phyloP scores from a whole-genome alignment of 2,888 invertebrate genomes.

The Volucella inanis region DNA sequence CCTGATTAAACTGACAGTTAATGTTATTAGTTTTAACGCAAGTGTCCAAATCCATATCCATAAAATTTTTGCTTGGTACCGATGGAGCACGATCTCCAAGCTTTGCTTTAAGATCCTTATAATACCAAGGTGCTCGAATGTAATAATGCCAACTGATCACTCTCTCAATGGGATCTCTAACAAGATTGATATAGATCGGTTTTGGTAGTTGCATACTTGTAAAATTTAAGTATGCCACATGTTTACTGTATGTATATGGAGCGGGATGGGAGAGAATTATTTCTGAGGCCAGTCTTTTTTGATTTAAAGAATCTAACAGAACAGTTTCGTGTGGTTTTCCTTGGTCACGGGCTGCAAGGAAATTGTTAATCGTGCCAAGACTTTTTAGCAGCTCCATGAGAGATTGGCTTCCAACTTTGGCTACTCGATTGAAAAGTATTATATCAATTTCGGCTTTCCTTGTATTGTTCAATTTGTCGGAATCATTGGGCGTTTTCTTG shows the following conservation, averaged over 20 bases:
- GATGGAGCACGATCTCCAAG: slow-evolving; percentile 85
- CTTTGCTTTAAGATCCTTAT: slow-evolving; percentile 84
- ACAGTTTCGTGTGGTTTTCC: slow-evolving; percentile 93
- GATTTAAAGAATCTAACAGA: slow-evolving; percentile 89
- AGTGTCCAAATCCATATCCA: slow-evolving; percentile 94
- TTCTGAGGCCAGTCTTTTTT: slow-evolving; percentile 88
- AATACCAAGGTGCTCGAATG: slow-evolving; percentile 94
- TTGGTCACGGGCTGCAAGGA: slow-evolving; percentile 86
- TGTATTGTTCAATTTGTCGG: slow-evolving; percentile 79
- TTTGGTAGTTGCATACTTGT: slow-evolving; percentile 90
- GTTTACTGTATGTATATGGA: slow-evolving; percentile 93
- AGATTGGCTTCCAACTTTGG: slow-evolving; percentile 95
- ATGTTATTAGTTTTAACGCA: slow-evolving; percentile 91
- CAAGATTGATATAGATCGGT: slow-evolving; percentile 94
- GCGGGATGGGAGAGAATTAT: slow-evolving; percentile 87
- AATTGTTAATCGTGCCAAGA: slow-evolving; percentile 83
- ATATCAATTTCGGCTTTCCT: slow-evolving; percentile 85
- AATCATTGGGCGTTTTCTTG: slow-evolving; percentile 10
- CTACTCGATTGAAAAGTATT: slow-evolving; percentile 94
- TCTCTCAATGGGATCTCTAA: slow-evolving; percentile 94
- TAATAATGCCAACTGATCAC: slow-evolving; percentile 97
- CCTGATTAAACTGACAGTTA: slow-evolving; percentile 91
- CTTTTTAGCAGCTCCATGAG: slow-evolving; percentile 92
- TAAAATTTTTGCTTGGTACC: slow-evolving; percentile 84
- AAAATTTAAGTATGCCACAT: slow-evolving; percentile 94